Percentiles rank a stretch among this genome's conserved stretches.
Evolutionary conservation across 2,113 vertebrate species (phyloP).

Genomic region (Lates calcarifer): DNA sequence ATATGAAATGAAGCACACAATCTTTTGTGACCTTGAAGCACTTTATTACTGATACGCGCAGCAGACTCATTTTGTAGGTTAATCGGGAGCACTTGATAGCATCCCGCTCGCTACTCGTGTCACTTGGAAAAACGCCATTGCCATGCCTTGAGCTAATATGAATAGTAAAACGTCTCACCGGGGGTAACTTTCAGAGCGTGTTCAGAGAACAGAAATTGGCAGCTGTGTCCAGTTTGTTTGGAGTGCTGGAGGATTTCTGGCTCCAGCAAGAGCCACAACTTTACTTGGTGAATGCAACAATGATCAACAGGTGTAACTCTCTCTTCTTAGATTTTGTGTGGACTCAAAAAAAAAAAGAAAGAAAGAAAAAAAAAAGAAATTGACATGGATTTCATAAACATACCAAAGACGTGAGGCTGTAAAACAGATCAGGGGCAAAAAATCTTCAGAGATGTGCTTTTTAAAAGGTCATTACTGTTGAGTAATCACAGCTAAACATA

Average conservation of each 20-base stretch:
- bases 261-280: not conserved
- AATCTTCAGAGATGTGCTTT: not conserved
- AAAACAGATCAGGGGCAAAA: not conserved
- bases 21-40: conserved; percentile 29
- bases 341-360: conserved; percentile 1
- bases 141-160: conserved; percentile 37
- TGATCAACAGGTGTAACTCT: not conserved
- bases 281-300: not conserved
- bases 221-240: conserved; percentile 45
- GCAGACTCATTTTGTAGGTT: conserved; percentile 28
- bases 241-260: not conserved
- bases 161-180: conserved; percentile 35
- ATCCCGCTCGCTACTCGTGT: conserved; percentile 17
- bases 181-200: conserved; percentile 16
- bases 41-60: conserved; percentile 38
- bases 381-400: conserved; percentile 15
- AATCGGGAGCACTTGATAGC: conserved; percentile 40
- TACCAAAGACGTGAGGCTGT: conserved; percentile 39
- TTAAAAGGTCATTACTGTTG: not conserved
- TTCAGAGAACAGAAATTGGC: conserved; percentile 39
- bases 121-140: conserved; percentile 42
- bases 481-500: not conserved
- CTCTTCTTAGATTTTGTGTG: not conserved
- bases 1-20: conserved; percentile 36
- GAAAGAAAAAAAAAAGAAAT: not conserved